Percentiles rank a stretch among this genome's conserved stretches.
Conservation (phyloP, 2,113 vertebrate species). For the Elanus axillaris region DNA sequence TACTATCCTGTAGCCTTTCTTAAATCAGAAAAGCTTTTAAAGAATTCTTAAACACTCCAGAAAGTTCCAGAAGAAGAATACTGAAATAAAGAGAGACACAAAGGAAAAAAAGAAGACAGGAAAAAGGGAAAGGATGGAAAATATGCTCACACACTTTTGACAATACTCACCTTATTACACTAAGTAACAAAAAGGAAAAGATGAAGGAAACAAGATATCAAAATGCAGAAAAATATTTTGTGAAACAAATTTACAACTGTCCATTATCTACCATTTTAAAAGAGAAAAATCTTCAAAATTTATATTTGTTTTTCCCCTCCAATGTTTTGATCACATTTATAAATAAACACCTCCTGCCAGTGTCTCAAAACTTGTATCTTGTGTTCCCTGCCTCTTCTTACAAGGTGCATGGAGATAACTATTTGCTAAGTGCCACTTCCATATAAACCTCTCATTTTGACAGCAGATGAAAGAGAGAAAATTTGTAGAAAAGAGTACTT, state of each 20-base stretch:
- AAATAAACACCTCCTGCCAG: neutral
- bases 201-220: neutral
- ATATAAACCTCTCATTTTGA: neutral
- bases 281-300: neutral
- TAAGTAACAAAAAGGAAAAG: neutral
- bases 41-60: neutral
- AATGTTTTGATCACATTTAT: neutral
- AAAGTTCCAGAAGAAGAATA: neutral
- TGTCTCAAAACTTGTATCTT: neutral
- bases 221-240: neutral
- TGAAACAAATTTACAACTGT: neutral
- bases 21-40: neutral
- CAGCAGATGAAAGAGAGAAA: neutral
- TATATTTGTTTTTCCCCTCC: neutral
- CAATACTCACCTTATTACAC: rapidly evolving
- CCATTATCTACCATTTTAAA: neutral
- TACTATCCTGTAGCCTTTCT: neutral
- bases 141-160: neutral
- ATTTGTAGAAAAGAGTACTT: neutral
- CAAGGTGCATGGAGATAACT: neutral
- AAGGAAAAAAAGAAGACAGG: neutral
- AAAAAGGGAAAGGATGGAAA: neutral
- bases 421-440: neutral
- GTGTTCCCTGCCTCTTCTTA: neutral
- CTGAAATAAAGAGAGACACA: neutral